Percentiles rank a stretch among this genome's conserved stretches.
Evolutionary conservation across 2,797 vertebrate species (phyloP).

Genomic region (Anisognathus igniventris): DNA sequence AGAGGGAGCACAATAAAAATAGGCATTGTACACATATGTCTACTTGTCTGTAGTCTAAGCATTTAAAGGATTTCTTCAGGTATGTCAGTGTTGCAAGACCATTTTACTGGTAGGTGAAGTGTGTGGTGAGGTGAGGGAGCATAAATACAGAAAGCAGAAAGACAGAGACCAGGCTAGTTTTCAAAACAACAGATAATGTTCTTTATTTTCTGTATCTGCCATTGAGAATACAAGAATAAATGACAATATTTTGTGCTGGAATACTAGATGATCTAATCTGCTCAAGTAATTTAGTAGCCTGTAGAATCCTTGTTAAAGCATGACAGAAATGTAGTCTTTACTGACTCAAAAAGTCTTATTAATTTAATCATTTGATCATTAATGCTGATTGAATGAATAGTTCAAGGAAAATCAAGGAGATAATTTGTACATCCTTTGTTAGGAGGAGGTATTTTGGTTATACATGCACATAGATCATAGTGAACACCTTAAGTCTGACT

Average conservation of each 20-base stretch:
- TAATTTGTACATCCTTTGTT: not conserved
- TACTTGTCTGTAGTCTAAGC: not conserved
- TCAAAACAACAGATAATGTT: not conserved
- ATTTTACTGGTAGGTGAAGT: not conserved
- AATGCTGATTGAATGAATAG: not conserved
- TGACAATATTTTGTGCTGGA: not conserved
- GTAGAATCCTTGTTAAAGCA: not conserved
- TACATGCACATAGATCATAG: accelerated
- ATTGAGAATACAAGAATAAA: not conserved
- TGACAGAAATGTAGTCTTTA: not conserved
- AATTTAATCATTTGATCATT: not conserved
- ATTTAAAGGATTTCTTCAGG: not conserved
- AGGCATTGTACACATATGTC: not conserved
- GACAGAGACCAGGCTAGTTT: not conserved
- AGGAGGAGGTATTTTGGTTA: not conserved
- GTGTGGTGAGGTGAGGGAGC: not conserved
- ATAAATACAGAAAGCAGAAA: not conserved
- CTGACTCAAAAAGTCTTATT: not conserved
- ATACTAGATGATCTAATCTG: not conserved
- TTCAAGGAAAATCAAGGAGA: not conserved
- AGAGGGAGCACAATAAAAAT: slow-evolving; percentile 50
- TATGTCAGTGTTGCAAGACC: not conserved
- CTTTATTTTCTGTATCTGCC: not conserved
- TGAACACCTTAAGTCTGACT: not conserved
- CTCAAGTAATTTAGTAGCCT: not conserved